Evolutionary conservation across 1,140 invertebrate genomes (phyloP), one percentile per base, ranked within the genome.

Genomic region (Drosophila bipectinata): DNA sequence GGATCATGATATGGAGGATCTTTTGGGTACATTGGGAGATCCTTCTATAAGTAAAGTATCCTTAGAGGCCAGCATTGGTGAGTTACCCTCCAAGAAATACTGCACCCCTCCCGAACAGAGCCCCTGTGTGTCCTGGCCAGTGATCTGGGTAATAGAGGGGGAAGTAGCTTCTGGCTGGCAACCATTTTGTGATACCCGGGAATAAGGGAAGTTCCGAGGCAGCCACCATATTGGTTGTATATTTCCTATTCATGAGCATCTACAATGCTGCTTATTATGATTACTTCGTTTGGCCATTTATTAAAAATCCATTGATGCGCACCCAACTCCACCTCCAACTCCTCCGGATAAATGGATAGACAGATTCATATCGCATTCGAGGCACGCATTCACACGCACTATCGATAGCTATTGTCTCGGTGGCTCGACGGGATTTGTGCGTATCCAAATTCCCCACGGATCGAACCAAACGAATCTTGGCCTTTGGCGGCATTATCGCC

Each of bases 281-380:
- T 64, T 72, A 14, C 69, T 76, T 78, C 76, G 57, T 58, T 67
- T 66, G 71, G 51, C 47, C 56, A 76, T 85, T 85, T 88, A 88
- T 88, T 88, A 88, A 83, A 88, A 77, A 83, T 79, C 84, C 84
- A 88, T 84, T 85, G 80, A 84, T 83, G 77, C 67, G 71, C 71
- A 14, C 58, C 21, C 21, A 21, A 3, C 21, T 21, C 21, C 21
- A 2, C 1, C 21, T 21, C 72, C 60, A 18, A 45, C 21, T 48
- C 15, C 14, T 4, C 24, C 44, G 37, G 54, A 45, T 52, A 45
- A 30, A 60, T 37, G 4, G 39, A 30, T 18, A 45, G 34, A 44
- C 73, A 79, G 83, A 87, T 87, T 79, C 81, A 88, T 87, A 84
- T 83, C 80, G 55, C 28, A 87, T 88, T 76, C 72, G 56, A 79